phyloP scores from a whole-genome alignment of 2,888 invertebrate species.

The Eudemis profundana region DNA sequence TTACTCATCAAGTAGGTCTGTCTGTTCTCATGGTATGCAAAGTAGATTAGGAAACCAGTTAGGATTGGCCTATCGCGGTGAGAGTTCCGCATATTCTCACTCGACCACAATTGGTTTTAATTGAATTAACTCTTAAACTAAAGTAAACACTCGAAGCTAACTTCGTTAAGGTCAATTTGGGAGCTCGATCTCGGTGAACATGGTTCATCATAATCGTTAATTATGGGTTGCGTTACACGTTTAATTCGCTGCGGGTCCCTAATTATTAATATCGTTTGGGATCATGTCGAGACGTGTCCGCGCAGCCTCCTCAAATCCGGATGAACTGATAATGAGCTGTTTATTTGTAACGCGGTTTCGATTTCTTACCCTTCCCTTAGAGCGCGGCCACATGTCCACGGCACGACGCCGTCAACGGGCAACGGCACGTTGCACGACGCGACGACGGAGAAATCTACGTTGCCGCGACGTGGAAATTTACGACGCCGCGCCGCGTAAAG shows the following conservation, averaged over 20 bases:
- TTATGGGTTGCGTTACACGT: slow-evolving; percentile 22
- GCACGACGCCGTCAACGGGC: too few relatives aligned
- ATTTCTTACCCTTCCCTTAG: slow-evolving; percentile 81
- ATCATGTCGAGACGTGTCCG: slow-evolving; percentile 77
- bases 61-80: slow-evolving; percentile 21
- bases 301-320: slow-evolving; percentile 73
- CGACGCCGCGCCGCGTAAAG: too few relatives aligned
- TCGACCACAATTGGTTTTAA: slow-evolving; percentile 28
- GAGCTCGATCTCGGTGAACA: slow-evolving; percentile 13
- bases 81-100: slow-evolving; percentile 37
- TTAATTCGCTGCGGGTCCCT: slow-evolving; percentile 29
- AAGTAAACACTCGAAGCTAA: slow-evolving; percentile 35
- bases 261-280: slow-evolving; percentile 54
- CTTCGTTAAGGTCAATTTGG: slow-evolving; percentile 32
- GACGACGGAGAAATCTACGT: too few relatives aligned
- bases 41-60: slow-evolving; percentile 64
- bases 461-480: too few relatives aligned
- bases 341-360: slow-evolving; percentile 77
- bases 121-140: slow-evolving; percentile 29
- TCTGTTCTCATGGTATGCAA: slow-evolving; percentile 66
- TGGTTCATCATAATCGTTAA: slow-evolving; percentile 36
- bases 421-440: too few relatives aligned
- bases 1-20: slow-evolving; percentile 66
- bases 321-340: slow-evolving; percentile 74
- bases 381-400: too few relatives aligned